phyloP scores from a whole-genome alignment of 2,797 vertebrate species.

The Psittacula derbiana region DNA sequence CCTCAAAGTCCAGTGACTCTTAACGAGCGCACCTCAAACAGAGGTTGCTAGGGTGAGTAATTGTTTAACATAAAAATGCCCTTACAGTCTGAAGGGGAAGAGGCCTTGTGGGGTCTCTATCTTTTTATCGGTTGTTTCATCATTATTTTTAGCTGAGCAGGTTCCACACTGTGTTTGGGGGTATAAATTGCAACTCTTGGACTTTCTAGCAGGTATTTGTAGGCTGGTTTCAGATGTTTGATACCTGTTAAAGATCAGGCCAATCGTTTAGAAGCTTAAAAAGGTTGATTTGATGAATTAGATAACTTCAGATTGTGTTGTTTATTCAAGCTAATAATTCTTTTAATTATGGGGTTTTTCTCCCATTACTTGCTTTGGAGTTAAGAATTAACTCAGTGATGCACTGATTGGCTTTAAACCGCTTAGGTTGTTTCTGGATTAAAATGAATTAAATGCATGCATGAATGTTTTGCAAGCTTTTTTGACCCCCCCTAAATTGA shows the following conservation, averaged over 20 bases:
- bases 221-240: not conserved
- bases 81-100: not conserved
- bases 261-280: accelerated
- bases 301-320: not conserved
- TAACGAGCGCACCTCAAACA: not conserved
- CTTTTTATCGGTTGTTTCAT: not conserved
- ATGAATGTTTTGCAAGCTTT: not conserved
- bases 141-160: not conserved
- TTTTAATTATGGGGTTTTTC: not conserved
- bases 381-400: not conserved
- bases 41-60: slow-evolving; percentile 57
- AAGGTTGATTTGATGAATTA: not conserved
- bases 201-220: accelerated
- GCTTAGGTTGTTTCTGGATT: not conserved
- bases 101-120: not conserved
- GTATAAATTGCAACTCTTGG: not conserved
- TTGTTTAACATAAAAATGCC: slow-evolving; percentile 15
- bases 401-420: not conserved
- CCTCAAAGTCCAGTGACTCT: slow-evolving; percentile 28
- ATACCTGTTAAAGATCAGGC: not conserved
- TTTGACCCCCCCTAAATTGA: not conserved
- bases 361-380: not conserved
- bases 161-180: accelerated
- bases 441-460: not conserved
- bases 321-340: not conserved